phyloP scores from a whole-genome alignment of 2,797 vertebrate species.

The Paedocypris micromegethes region DNA sequence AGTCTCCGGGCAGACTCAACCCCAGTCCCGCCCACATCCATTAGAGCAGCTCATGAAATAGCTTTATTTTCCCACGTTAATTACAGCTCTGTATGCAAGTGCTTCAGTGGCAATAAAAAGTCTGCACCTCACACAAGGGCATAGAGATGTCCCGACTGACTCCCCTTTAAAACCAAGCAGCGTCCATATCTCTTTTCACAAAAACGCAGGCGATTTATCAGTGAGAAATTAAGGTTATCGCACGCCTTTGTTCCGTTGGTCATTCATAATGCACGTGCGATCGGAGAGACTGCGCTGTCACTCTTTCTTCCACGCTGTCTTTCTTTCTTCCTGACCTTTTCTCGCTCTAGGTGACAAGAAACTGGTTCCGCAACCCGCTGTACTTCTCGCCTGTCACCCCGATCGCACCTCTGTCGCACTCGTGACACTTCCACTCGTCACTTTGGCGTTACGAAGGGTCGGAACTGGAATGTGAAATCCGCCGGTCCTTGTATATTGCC shows the following conservation, averaged over 20 bases:
- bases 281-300: not conserved
- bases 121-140: conserved; percentile 64
- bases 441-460: conserved; percentile 55
- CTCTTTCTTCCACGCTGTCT: conserved; percentile 22
- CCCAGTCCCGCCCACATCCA: conserved; percentile 67
- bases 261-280: not conserved
- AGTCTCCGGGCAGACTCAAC: conserved; percentile 53
- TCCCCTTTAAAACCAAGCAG: conserved; percentile 12
- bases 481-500: conserved; percentile 82
- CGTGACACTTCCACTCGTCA: conserved; percentile 33
- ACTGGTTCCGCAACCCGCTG: conserved; percentile 47
- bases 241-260: conserved; percentile 4
- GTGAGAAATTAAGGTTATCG: conserved; percentile 6
- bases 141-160: conserved; percentile 48
- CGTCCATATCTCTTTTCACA: conserved; percentile 15
- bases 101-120: conserved; percentile 61
- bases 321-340: conserved; percentile 53
- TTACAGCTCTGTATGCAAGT: conserved; percentile 63
- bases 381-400: not conserved
- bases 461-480: conserved; percentile 64
- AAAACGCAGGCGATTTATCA: conserved; percentile 26
- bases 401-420: not conserved
- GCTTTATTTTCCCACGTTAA: conserved; percentile 76
- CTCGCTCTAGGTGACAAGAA: conserved; percentile 49
- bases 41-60: conserved; percentile 67